Evolutionary conservation across 2,888 invertebrate genomes (phyloP), one percentile per base, ranked within the genome.

Genomic region (Colostygia pectinataria): DNA sequence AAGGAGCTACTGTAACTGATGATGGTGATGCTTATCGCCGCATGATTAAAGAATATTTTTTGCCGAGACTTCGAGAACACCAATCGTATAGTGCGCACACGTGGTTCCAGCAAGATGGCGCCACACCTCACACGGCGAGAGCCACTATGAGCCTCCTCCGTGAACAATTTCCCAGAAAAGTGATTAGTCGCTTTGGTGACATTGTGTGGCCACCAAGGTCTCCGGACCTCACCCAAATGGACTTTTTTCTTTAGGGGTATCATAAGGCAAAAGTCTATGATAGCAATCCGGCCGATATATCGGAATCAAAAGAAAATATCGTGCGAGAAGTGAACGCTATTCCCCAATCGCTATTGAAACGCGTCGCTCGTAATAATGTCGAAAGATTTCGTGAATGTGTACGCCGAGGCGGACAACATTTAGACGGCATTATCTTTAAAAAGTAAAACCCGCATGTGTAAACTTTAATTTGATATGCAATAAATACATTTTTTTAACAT

Each of bases 181-280:
- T 23, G n/a, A n/a, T n/a, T n/a, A n/a, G n/a, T n/a, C n/a, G n/a
- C n/a, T n/a, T n/a, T n/a, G n/a, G n/a, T n/a, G 51, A 59, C 48
- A 59, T 63, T 29, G 14, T 52, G 10, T 65, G 65, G 59, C 64
- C 61, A 28, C 59, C 65, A 20, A 52, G 59, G 28, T 61, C 61
- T 14, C 65, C 39, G 28, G 29, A 63, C 55, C 39, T 64, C 0
- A 63, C 57, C 33, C 61, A 55, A 0, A 39, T 57, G 27, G 57
- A 59, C 24, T 25, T 42, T 42, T 64, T 64, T 63, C 60, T 63
- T 41, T 53, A 32, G 45, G 40, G 27, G 34, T 34, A 40, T 9
- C 46, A 40, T 7, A 46, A 40, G 33, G 33, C 27, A 23, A 41
- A 41, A 41, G 32, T 43, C 7, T 43, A 43, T 18, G 43, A n/a